Evolutionary conservation across 2,113 vertebrate genomes (phyloP), one percentile per base, ranked within the genome.

Genomic region (Cynopterus brachyotis): DNA sequence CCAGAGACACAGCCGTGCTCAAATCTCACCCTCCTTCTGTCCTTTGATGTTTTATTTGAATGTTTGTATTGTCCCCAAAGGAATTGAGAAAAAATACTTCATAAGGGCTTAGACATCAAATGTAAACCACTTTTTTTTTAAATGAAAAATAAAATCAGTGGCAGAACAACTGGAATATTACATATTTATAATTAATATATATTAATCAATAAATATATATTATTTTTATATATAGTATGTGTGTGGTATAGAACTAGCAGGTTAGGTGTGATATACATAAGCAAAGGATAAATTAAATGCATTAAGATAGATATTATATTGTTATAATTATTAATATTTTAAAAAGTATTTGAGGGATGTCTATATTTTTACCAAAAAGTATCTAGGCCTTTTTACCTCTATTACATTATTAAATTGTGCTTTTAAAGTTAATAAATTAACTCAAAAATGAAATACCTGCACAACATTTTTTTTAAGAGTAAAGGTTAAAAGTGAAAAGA

Each of bases 71-170:
- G 8, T 96, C 26, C 35, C 37, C 15, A 30, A 53, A 80, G 66
- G 83, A 85, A 84, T 69, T 78, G 40, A 55, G 66, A 30, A 42
- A 89, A 85, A 85, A 57, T 67, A 55, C 32, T 80, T 95, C 57
- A 86, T 11, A 80, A 81, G 40, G 37, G 22, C 28, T 57, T 69
- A 60, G 13, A 75, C 15, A 92, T 79, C 22, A 89, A 47, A 81
- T 64, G 62, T 12, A 19, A 96, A 64, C 35, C 32, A 89, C 40
- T 11, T 62, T 79, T 59, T 86, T 88, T 80, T 40, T 75, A 53
- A 75, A 1, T 60, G 55, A 91, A 81, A 90, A 92, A 45, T 89
- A 81, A 91, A 96, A 91, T 75, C 19, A 83, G 53, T 85, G 53
- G 24, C 22, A 75, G 42, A 89, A 59, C 78, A 94, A 59, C 2